Evolutionary conservation across 2,113 vertebrate genomes (phyloP), one percentile per base, ranked within the genome.

Genomic region (Xiphophorus couchianus): DNA sequence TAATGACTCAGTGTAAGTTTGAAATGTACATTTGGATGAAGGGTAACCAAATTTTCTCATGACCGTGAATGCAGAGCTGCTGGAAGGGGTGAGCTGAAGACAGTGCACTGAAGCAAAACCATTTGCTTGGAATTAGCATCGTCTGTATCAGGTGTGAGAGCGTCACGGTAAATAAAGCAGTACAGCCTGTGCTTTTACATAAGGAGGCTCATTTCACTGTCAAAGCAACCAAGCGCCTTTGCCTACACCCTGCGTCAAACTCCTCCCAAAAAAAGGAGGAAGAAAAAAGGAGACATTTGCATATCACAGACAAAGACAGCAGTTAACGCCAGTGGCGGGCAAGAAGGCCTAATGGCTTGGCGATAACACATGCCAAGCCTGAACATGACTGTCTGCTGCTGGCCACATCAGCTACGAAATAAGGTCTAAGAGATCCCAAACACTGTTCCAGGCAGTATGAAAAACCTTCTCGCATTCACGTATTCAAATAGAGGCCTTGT

Each of bases 231-330:
- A 84, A 86, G 92, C 92, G 90, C 89, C 93, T 92, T 89, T 92
- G 86, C 92, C 91, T 90, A 78, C 84, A 90, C 90, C 89, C 89
- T 54, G 58, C 7, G 62, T 83, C 90, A 86, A 91, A 90, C 89
- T 90, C 88, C 84, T 78, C 81, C 84, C 89, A 31, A 86, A 90
- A 90, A 85, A 87, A 84, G 88, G 82, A 90, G 85, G 84, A 89
- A 91, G 86, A 85, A 88, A 85, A 86, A 92, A 88, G 84, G 64
- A 76, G 29, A 74, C 58, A 93, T 94, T 94, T 94, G 93, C 94
- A 95, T 94, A 93, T 91, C 91, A 92, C 91, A 92, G 90, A 94
- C 93, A 94, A 94, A 94, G 93, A 93, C 89, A 91, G 91, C 91
- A 90, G 92, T 94, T 94, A 93, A 91, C 84, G 90, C 89, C 85